Evolutionary conservation across 2,888 invertebrate genomes (phyloP), one percentile per base, ranked within the genome.

Genomic region (Macrosoma leucophasiata): DNA sequence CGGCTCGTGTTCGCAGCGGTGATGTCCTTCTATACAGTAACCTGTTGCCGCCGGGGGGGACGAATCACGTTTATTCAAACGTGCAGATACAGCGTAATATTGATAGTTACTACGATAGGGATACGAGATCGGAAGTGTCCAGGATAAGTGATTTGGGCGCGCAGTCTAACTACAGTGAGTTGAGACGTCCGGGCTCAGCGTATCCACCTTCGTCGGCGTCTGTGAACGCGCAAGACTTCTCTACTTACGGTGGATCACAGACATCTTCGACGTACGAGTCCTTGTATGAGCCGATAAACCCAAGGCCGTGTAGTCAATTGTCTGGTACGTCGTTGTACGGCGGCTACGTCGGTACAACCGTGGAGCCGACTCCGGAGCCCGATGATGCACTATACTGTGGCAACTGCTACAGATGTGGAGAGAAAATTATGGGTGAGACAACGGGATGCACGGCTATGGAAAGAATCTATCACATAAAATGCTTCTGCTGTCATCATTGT

Each of bases 381-480:
- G 84, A 87, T 30, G 89, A 89, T 39, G 92, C 75, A 3, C 87
- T 93, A 49, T 90, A 89, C 52, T 93, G 90, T 73, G 97, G 97
- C 0, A 91, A 94, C 55, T 99, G 99, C 67, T 92, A 92, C 27
- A 92, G 94, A 55, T 99, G 99, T 76, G 93, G 93, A 1, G 92
- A 94, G 55, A 93, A 94, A 67, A 96, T 98, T 30, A 90, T 96
- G 60, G 97, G 96, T 0, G 97, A 97, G 75, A 95, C 93, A 13
- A 95, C 93, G 17, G 99, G 98, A 0, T 98, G 98, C 61, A 97
- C 97, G 0, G 98, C 98, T 0, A 97, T 99, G 95, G 96, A 97
- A 58, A 93, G 96, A 71, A 91, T 98, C 35, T 98, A 96, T 72
- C 98, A 99, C 62, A 95, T 97, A 38, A 89, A 90, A 41, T 99